Conservation (phyloP, 2,888 invertebrate species). For the Sphinx pinastri region DNA sequence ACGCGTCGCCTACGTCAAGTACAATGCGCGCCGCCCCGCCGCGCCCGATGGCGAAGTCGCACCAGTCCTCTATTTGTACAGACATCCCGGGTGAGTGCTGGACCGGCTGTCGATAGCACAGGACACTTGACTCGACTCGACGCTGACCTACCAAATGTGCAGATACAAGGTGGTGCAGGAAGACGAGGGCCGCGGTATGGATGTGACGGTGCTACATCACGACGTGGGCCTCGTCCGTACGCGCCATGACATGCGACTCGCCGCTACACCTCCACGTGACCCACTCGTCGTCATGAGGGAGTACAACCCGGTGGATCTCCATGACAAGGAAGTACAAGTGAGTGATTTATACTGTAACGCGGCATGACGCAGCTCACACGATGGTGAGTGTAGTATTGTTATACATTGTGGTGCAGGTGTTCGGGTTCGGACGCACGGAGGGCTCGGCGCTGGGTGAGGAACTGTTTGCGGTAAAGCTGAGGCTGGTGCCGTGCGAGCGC, state of each 20-base stretch:
- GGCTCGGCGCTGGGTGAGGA: slow-evolving; percentile 53
- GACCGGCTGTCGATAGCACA: background rate
- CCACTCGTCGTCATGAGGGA: slow-evolving; percentile 44
- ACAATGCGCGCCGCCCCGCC: slow-evolving; percentile 55
- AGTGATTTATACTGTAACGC: background rate
- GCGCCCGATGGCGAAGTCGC: slow-evolving; percentile 49
- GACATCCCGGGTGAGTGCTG: slow-evolving; percentile 61
- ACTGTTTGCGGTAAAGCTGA: slow-evolving; percentile 59
- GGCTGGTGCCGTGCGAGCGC: slow-evolving; percentile 58
- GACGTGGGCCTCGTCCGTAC: slow-evolving; percentile 73
- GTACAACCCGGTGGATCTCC: slow-evolving; percentile 49
- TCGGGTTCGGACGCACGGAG: slow-evolving; percentile 71
- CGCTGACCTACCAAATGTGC: background rate
- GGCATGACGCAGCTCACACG: background rate
- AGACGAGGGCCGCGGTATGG: slow-evolving; percentile 60
- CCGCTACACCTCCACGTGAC: slow-evolving; percentile 32
- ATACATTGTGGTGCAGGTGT: slow-evolving; percentile 48
- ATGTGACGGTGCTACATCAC: slow-evolving; percentile 69
- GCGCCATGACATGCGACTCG: slow-evolving; percentile 52
- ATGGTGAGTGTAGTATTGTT: background rate
- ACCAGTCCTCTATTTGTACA: slow-evolving; percentile 58
- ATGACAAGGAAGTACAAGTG: slow-evolving; percentile 53
- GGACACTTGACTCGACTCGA: too few species aligned
- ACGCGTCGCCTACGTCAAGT: slow-evolving; percentile 61
- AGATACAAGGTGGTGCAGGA: slow-evolving; percentile 61